Evolutionary conservation across 2,797 vertebrate species (phyloP), one percentile per base, ranked within the genome.

Genomic region (Gobionotothen gibberifrons): DNA sequence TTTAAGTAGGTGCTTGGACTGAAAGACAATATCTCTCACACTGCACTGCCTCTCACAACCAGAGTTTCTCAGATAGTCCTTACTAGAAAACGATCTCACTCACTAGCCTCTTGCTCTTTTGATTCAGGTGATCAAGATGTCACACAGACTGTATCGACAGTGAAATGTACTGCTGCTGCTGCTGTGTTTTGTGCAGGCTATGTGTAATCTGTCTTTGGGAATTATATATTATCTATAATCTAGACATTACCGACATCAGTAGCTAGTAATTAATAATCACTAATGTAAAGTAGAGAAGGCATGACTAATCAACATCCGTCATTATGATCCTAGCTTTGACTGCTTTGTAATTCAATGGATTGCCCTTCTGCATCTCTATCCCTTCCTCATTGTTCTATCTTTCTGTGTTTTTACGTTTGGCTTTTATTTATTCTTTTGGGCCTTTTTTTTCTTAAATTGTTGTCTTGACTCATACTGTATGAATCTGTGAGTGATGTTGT

Each of bases 271-370:
- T 82, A 92, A 90, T 94, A 92, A 90, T 89, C 86, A 92, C 88
- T 67, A 83, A 86, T 85, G 85, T 90, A 80, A 89, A 86, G 83
- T 91, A 92, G 90, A 93, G 84, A 86, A 87, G 93, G 93, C 94
- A 95, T 94, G 92, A 92, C 89, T 93, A 91, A 90, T 91, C 90
- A 91, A 92, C 88, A 86, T 87, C 85, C 77, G 85, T 88, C 90
- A 86, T 87, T 83, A 87, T 78, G 80, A 87, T 89, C 84, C 78
- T 67, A 78, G 85, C 87, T 86, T 83, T 77, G 75, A 90, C 84
- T 86, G 90, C 85, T 89, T 90, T 80, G 85, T 89, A 58, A 62
- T 84, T 89, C 47, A 77, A 79, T 81, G 79, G 79, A 85, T 81
- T 73, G 64, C 69, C 65, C 76, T 67, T 72, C 72, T 79, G 73